These are phyloP conservation scores for Chaenocephalus aceratus DNA, from an alignment of 2,113 vertebrate genomes.

Conservation along the genomic window DNA sequence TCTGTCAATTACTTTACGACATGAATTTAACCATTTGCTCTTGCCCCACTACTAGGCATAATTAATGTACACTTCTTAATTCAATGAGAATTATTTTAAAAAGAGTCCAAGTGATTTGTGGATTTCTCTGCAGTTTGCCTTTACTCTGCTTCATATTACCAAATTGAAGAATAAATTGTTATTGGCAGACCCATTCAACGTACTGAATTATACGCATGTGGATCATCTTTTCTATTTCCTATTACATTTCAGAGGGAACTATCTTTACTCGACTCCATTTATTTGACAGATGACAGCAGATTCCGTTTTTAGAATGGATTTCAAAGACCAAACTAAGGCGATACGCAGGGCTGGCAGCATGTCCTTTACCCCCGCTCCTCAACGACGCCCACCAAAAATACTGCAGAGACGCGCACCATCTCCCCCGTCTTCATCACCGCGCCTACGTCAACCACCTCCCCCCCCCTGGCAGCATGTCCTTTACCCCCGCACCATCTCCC, in stretches of 20 bases:
- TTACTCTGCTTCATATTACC: not conserved
- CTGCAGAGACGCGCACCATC: no score
- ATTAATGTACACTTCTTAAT: constrained; percentile 7
- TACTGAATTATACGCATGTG: not conserved
- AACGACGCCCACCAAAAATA: no score
- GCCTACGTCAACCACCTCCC: no score
- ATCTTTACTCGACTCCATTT: no score
- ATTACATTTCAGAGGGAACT: not conserved
- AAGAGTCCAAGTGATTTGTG: constrained; percentile 5
- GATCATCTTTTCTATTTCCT: not conserved
- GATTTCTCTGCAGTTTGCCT: constrained; percentile 1
- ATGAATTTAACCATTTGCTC: constrained; percentile 12
- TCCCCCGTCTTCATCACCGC: no score
- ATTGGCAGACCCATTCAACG: not conserved
- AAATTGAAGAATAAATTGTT: not conserved
- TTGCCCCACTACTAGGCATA: constrained; percentile 11
- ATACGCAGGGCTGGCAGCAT: no score
- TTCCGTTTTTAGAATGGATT: not conserved
- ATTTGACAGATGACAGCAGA: not conserved
- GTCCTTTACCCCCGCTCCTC: no score
- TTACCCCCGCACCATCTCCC: no score
- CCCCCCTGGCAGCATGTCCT: no score
- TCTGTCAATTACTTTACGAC: not conserved
- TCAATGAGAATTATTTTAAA: constrained; percentile 47
- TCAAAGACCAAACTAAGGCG: no score